Conservation (phyloP, 2,888 invertebrate genomes). For the Habrosyne pyritoides region DNA sequence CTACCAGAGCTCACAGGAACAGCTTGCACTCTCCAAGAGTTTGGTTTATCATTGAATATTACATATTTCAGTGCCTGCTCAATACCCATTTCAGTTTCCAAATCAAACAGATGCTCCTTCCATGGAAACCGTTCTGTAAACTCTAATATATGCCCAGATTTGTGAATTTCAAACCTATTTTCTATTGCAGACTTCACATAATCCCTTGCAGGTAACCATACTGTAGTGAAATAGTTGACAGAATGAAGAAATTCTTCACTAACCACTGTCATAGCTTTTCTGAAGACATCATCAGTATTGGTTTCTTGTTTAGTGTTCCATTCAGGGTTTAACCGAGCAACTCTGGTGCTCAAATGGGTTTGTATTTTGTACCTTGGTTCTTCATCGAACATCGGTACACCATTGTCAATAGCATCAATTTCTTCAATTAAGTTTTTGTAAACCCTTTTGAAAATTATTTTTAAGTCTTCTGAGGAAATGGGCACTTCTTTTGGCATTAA, state of each 20-base stretch:
- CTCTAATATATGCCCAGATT: constrained; percentile 92
- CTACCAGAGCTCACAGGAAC: constrained; percentile 89
- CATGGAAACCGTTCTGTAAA: constrained; percentile 91
- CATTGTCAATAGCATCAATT: constrained; percentile 98
- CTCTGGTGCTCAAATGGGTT: constrained; percentile 90
- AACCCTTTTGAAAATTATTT: constrained; percentile 86
- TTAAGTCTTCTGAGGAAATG: constrained; percentile 76
- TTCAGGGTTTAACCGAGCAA: constrained; percentile 90
- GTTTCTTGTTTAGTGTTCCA: constrained; percentile 88
- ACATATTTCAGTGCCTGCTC: constrained; percentile 87
- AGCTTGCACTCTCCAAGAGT: constrained; percentile 92
- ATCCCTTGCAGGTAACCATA: constrained; percentile 94
- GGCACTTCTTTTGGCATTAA: constrained; percentile 71
- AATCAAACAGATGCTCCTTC: constrained; percentile 93
- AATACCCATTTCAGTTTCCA: constrained; percentile 90
- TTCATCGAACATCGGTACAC: constrained; percentile 91
- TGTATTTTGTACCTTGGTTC: constrained; percentile 90
- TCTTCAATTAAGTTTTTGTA: constrained; percentile 96
- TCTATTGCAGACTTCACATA: constrained; percentile 89
- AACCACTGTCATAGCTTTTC: constrained; percentile 90
- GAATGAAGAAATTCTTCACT: constrained; percentile 91
- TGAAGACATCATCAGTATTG: constrained; percentile 85
- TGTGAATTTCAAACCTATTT: constrained; percentile 86
- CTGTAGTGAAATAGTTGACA: constrained; percentile 84
- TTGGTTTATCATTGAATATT: constrained; percentile 86